Base-by-base conservation (phyloP, 2,113 vertebrate species). In the Daboia siamensis region DNA sequence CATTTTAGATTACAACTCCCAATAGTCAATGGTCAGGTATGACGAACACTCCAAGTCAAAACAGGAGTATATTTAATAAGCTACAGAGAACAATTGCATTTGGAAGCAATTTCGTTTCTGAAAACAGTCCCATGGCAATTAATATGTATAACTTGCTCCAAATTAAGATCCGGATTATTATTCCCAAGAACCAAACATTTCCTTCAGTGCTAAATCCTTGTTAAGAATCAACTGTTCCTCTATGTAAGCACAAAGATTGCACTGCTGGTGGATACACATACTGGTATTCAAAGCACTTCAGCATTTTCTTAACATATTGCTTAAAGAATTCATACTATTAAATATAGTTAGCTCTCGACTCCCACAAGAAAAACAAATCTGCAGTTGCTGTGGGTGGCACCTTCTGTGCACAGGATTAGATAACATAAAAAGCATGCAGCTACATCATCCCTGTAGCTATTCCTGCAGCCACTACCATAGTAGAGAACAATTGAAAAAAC, bases 391-490 rank as follows among this genome's bases (percentile, higher is more conserved):
- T 86, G 74, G 88, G 74, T 51, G 74, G 46, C 26, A 92, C 55
- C 74, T 86, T 52, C 74, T 90, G 29, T 46, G 29, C 55, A 74
- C 23, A 86, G 88, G 52, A 92, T 90, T 57, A 89, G 20, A 84
- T 33, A 88, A 92, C 33, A 90, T 23, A 86, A 48, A 84, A 61
- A 52, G 55, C 46, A 90, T 26, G 55, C 44, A 86, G 13, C 51
- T 88, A 80, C 86, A 15, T 59, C 21, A 86, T 86, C 46, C 21
- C 48, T 26, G 21, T 23, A 89, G 64, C 23, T n/a, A 46, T 17
- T 90, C 55, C 91, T 93, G 87, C 74, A 64, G 10, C 2, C 92
- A 93, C 93, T 29, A 61, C 11, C 52, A n/a, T 94, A 93, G 29
- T 7, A 92, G 3, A 20, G 80, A 33, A 57, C 55, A n/a, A 90